Percentiles rank a stretch among this genome's conserved stretches.
These are phyloP conservation scores for Sphenodon punctatus DNA, from an alignment of 2,797 vertebrate genomes.

Conservation along the genomic window DNA sequence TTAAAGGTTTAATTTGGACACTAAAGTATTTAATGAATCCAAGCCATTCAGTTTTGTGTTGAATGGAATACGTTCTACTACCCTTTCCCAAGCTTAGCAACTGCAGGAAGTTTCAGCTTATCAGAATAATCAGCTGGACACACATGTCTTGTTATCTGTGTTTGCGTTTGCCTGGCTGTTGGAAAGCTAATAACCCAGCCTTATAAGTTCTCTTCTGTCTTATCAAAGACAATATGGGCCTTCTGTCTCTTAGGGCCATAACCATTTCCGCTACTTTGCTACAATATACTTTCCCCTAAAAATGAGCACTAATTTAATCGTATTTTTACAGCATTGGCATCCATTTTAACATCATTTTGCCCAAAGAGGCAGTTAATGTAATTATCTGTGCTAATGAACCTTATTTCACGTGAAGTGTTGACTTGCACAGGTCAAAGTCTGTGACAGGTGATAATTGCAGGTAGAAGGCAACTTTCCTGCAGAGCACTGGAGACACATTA, in stretches of 20 bases:
- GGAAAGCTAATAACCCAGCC: neutral
- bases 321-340: neutral
- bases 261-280: neutral
- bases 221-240: neutral
- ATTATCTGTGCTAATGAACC: conserved; percentile 3
- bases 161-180: neutral
- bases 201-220: neutral
- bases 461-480: neutral
- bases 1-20: neutral
- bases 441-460: neutral
- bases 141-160: conserved; percentile 2
- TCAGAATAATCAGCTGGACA: conserved; percentile 20
- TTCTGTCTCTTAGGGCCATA: neutral
- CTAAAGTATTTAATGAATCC: neutral
- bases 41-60: neutral
- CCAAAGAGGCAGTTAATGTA: neutral
- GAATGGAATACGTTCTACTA: neutral
- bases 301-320: neutral
- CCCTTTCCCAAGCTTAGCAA: neutral
- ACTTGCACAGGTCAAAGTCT: neutral
- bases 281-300: neutral
- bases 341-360: neutral
- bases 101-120: neutral
- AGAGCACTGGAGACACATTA: neutral
- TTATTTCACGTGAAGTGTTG: neutral